Base-by-base conservation (phyloP, 2,888 invertebrate species). In the Deilephila elpenor region DNA sequence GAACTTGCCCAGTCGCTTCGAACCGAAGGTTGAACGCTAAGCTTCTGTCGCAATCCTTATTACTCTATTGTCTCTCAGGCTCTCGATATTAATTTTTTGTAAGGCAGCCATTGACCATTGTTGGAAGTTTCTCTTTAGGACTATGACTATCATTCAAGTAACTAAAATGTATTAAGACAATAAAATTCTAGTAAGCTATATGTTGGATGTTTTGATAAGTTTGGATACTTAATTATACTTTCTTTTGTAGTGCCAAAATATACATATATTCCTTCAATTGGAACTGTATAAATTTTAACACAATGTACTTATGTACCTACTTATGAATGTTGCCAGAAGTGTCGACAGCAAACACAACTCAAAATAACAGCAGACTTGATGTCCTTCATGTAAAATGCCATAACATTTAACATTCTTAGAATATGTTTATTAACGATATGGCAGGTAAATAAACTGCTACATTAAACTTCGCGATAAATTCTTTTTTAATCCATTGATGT, bases 21-120 rank as follows among this genome's bases (percentile, higher is more conserved):
- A 75, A 84, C 85, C 87, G 91, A 91, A 91, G 91, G 91, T 84
- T 89, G 80, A 74, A 81, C 74, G 77, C 77, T 75, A 71, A 73
- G 73, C 70, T 74, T 74, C 60, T 78, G 75, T 76, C 75, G 78
- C 74, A 78, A 77, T 72, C 25, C 60, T 67, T 25, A 60, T 32
- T 61, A 74, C 73, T 71, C 74, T 79, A 78, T 83, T 80, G 80
- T 81, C 79, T 83, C 78, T 78, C 20, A 61, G 29, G 14, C 53
- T 70, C 11, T 61, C n/a, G 11, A 51, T 60, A 53, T 59, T 8
- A 32, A 11, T 29, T 60, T 56, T 73, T 59, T 32, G 20, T 53
- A 53, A 44, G 44, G 11, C 44, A 32, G 0, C 44, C 11, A 20
- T 51, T 25, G 51, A 7, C 25, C 6, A 67, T 51, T 67, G 67